A percentile compares a stretch with the other conserved stretches of the same genome.
Evolutionary conservation across 1,140 invertebrate genomes (phyloP).

Genomic region (Cyclargus thomasi): DNA sequence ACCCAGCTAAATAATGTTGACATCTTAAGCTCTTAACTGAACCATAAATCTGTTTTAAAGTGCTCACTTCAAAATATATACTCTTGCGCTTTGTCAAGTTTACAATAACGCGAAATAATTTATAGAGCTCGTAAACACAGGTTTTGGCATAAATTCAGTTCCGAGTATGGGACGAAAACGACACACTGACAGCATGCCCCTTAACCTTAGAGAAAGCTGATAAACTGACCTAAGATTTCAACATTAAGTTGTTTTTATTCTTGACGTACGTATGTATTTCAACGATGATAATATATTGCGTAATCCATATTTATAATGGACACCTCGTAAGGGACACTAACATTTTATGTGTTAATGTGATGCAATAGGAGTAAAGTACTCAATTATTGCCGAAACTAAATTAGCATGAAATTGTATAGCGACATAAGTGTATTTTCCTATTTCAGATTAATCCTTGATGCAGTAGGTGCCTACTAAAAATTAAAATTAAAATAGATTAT

Average conservation of each 20-base stretch:
- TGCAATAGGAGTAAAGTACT: neutral
- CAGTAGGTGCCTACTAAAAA: no score
- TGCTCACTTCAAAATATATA: neutral
- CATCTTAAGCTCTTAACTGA: neutral
- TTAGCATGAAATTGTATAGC: no score
- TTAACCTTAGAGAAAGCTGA: slow-evolving; percentile 13
- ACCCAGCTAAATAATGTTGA: neutral
- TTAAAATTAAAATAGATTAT: no score
- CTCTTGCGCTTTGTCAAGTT: slow-evolving; percentile 5
- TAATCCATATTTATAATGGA: slow-evolving; percentile 1
- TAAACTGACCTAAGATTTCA: slow-evolving; percentile 12
- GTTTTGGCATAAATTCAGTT: slow-evolving; percentile 5
- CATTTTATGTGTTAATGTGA: neutral
- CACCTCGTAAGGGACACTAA: neutral
- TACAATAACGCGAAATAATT: slow-evolving; percentile 4
- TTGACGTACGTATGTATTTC: neutral
- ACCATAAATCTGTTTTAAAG: neutral
- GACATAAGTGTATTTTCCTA: no score
- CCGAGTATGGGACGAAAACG: neutral
- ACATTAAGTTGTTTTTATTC: slow-evolving; percentile 8
- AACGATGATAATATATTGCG: neutral
- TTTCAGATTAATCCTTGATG: no score
- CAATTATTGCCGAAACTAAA: neutral
- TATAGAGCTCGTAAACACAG: slow-evolving; percentile 8
- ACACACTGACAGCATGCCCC: slow-evolving; percentile 8